Evolutionary conservation across 2,888 invertebrate species (phyloP), one percentile per base, ranked within the genome.

Genomic region (Drosophila maculinotata): DNA sequence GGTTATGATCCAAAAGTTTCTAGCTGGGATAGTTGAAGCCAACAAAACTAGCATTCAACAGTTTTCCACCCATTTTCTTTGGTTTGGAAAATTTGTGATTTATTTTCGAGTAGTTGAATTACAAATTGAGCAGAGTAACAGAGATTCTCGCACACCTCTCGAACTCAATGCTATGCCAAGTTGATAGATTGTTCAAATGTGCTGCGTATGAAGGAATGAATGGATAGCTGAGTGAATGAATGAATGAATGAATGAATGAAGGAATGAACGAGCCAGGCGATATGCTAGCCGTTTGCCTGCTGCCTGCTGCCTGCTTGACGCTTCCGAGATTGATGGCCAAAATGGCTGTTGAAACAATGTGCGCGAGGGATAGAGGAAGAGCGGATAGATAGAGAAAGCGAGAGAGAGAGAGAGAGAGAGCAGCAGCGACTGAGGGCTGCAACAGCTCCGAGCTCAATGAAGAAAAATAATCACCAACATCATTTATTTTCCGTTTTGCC

Each of bases 391-490:
- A 51, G 39, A 58, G 30, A 36, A 10, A 20, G 30, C 12, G 25
- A 56, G 26, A 33, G 23, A 10, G 20, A 30, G 31, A 17, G 31
- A 26, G 31, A 58, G 54, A 35, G 31, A 5, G 26, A 5, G 54
- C 20, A 54, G 45, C 35, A 35, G 28, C 20, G 35, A 49, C 39
- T 52, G 48, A 59, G 57, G 48, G 60, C 63, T 42, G 42, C 42
- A 44, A 30, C 49, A 65, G 70, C 65, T 56, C 39, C 31, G 68
- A 84, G 82, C 87, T 88, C 89, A 89, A 89, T 89, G 90, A 89
- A 88, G 89, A 89, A 89, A 89, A 90, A 89, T 89, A 90, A 89
- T 89, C 89, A 90, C 90, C 86, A 89, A 88, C 89, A 89, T 90
- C 90, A 90, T 88, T 89, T 89, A 89, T 90, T 89, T 88, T 89